Evolutionary conservation across 2,888 invertebrate species (phyloP), one percentile per base, ranked within the genome.

Genomic region (Sinotaia quadrata): DNA sequence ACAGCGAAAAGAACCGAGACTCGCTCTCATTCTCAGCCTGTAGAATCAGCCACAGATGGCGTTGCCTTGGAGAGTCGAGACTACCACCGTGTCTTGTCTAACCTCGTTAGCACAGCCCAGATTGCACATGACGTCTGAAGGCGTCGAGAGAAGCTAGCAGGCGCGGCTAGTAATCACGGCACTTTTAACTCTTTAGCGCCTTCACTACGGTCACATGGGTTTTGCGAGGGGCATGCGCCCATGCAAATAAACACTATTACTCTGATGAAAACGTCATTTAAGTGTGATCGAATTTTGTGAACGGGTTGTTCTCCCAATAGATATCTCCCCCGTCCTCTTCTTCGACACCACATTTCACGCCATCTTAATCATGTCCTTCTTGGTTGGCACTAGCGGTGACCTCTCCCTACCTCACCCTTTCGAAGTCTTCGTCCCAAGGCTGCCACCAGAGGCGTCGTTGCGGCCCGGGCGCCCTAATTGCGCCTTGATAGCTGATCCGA

Each of bases 201-300:
- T 41, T 59, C 37, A 33, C 60, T 54, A 49, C 34, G 34, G 54
- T 44, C 54, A 58, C 60, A 61, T 51, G 51, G 31, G 5, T 31
- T 29, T 54, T 54, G 47, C 47, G 47, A 36, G 52, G 47, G 56
- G 65, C 65, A 65, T 44, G 37, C 56, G 65, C 54, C 65, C 65
- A 37, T 65, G 67, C 74, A 71, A 74, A 74, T 74, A 74, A 72
- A 74, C 74, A 74, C 71, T 69, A 71, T 74, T 74, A 74, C 69
- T 61, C 68, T 71, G 63, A 74, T 62, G 71, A 74, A 74, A 69
- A 67, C 69, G 68, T 74, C 71, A 71, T 71, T 69, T 69, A 69
- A 67, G 63, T 67, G 67, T 74, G 71, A 74, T 74, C 74, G 71
- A 74, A 74, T 74, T n/a, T 69, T 27, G 69, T 44, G 54, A 65